Conservation (phyloP, 2,888 invertebrate species). For the Pediacus dermestoides region DNA sequence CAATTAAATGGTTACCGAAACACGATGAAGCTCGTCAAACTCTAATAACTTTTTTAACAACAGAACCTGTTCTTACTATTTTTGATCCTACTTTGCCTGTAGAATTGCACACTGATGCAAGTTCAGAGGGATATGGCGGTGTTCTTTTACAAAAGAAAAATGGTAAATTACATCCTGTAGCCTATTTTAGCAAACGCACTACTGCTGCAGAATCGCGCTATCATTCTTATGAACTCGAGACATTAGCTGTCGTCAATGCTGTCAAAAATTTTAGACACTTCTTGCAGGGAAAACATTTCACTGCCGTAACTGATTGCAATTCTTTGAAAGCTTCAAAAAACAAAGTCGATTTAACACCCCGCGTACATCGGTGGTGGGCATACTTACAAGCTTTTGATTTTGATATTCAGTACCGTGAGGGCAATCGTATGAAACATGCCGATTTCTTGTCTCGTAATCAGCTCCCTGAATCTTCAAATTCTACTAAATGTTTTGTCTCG, state of each 20-base stretch:
- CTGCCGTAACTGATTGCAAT: conserved; percentile 37
- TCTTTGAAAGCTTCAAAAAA: conserved; percentile 27
- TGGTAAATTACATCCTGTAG: conserved; percentile 16
- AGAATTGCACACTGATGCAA: conserved; percentile 19
- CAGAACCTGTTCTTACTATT: conserved; percentile 10
- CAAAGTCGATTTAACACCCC: conserved; percentile 33
- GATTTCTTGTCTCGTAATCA: conserved; percentile 16
- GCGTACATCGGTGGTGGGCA: conserved; percentile 37
- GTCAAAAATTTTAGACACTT: too few relatives aligned
- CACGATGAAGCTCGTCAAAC: too few relatives aligned
- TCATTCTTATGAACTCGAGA: conserved; percentile 33
- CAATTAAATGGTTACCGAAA: too few relatives aligned
- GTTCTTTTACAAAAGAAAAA: conserved; percentile 23
- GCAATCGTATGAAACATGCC: conserved; percentile 10
- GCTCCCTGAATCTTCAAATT: too few relatives aligned
- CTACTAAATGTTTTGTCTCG: too few relatives aligned
- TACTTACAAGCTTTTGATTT: conserved; percentile 28
- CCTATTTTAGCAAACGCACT: conserved; percentile 26
- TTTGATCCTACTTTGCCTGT: conserved; percentile 15
- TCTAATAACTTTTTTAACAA: too few relatives aligned
- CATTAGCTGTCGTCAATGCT: too few relatives aligned
- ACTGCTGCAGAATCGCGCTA: conserved; percentile 14
- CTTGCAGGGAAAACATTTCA: too few relatives aligned
- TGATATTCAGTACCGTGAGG: conserved; percentile 12
- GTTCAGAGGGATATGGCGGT: conserved; percentile 18